These are phyloP conservation scores for Caerostris darwini DNA, from an alignment of 1,140 invertebrate genomes.

Conservation along the genomic window DNA sequence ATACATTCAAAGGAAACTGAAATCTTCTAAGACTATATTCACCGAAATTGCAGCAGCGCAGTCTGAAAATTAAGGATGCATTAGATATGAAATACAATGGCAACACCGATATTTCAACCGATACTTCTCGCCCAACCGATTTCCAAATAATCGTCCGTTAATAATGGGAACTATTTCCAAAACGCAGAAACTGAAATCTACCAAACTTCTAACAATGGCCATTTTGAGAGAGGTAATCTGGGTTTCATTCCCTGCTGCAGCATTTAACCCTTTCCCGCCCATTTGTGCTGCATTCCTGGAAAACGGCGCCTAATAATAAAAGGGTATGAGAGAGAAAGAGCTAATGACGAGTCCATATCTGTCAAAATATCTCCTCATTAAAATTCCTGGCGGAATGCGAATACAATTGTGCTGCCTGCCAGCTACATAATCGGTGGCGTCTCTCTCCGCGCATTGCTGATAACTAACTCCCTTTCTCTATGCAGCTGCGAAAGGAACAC, in stretches of 20 bases:
- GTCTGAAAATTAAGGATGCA: no score
- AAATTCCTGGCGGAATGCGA: constrained; percentile 16
- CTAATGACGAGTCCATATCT: constrained; percentile 34
- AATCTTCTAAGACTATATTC: no score
- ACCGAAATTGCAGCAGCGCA: no score
- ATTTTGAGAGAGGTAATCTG: background rate
- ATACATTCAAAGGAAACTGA: no score
- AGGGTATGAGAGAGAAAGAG: background rate
- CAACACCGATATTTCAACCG: background rate
- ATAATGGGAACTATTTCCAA: background rate
- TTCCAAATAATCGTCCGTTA: background rate
- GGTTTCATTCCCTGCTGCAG: background rate
- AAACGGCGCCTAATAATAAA: background rate
- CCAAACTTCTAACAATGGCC: background rate
- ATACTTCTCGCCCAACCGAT: background rate
- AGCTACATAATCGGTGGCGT: background rate
- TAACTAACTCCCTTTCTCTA: background rate
- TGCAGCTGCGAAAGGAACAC: background rate
- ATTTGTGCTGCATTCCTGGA: background rate
- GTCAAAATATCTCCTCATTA: constrained; percentile 39
- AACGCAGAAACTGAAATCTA: background rate
- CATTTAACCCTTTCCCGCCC: background rate
- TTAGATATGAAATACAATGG: no score
- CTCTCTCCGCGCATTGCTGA: background rate
- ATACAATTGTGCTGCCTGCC: constrained; percentile 25